phyloP scores from a whole-genome alignment of 2,113 vertebrate genomes.

The Tragelaphus strepsiceros region DNA sequence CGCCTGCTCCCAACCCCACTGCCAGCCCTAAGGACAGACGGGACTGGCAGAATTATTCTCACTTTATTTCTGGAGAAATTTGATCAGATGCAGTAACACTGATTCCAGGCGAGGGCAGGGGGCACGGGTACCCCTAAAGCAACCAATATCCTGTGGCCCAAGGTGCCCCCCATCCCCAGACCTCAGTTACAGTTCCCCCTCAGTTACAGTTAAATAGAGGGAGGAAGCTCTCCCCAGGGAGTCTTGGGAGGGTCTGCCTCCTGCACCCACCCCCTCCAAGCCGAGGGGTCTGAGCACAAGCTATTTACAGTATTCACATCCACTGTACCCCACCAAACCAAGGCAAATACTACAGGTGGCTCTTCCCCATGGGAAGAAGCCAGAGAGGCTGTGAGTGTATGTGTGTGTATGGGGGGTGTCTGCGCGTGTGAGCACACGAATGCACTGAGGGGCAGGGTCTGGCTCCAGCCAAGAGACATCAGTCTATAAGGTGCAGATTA shows the following conservation, averaged over 20 bases:
- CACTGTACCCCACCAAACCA: constrained; percentile 85
- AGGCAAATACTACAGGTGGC: constrained; percentile 92
- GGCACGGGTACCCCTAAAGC: constrained; percentile 66
- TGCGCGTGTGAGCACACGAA: constrained; percentile 71
- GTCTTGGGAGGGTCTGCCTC: constrained; percentile 45
- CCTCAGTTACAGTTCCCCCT: constrained; percentile 53
- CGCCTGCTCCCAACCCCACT: not conserved
- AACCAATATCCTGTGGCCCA: constrained; percentile 64
- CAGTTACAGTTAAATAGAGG: constrained; percentile 73
- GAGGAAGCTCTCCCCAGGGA: constrained; percentile 51
- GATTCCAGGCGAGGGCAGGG: constrained; percentile 71
- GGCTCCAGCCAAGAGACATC: constrained; percentile 70
- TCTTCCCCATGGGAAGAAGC: constrained; percentile 22
- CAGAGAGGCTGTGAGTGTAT: constrained; percentile 73
- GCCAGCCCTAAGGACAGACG: constrained; percentile 8
- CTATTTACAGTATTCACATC: constrained; percentile 99
- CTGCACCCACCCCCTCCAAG: constrained; percentile 22
- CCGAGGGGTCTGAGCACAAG: constrained; percentile 51
- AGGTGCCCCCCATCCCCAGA: constrained; percentile 26
- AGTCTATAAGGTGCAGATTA: constrained; percentile 89
- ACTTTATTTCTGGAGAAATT: constrained; percentile 80
- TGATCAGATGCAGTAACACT: constrained; percentile 83
- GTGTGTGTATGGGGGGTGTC: constrained; percentile 69
- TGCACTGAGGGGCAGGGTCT: constrained; percentile 73
- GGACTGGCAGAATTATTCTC: constrained; percentile 68